These are phyloP conservation scores for Oreonectes daqikongensis DNA, from an alignment of 2,797 vertebrate genomes.

Conservation along the genomic window DNA sequence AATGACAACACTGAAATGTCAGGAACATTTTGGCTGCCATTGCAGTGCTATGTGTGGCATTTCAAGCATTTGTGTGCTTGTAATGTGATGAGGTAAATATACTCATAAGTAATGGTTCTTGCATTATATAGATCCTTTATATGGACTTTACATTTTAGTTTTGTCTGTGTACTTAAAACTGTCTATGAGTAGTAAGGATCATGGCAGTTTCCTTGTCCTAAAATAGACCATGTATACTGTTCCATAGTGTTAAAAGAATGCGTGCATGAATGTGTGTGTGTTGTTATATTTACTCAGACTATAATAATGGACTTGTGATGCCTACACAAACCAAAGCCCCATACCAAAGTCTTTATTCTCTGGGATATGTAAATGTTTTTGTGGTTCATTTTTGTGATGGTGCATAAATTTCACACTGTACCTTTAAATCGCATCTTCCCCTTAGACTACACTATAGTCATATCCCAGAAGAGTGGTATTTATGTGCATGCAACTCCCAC, in stretches of 20 bases:
- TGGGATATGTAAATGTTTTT: too few species aligned
- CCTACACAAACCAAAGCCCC: too few species aligned
- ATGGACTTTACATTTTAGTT: not conserved
- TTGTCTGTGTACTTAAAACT: not conserved
- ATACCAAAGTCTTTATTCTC: not conserved
- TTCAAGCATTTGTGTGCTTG: constrained; percentile 17
- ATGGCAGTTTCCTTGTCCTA: constrained; percentile 13
- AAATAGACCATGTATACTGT: constrained; percentile 23
- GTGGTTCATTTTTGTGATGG: not conserved
- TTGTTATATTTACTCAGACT: not conserved
- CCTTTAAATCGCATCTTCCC: not conserved
- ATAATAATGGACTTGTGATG: too few species aligned
- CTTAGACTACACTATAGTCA: not conserved
- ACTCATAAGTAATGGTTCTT: constrained; percentile 8
- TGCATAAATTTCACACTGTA: not conserved
- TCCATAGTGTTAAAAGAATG: not conserved
- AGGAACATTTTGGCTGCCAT: constrained; percentile 39
- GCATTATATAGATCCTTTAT: not conserved
- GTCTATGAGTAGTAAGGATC: constrained; percentile 27
- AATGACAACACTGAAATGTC: constrained; percentile 47
- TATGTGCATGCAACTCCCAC: not conserved
- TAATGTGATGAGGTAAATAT: constrained; percentile 26
- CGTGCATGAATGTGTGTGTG: not conserved
- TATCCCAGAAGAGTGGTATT: not conserved
- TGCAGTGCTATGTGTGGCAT: constrained; percentile 34